Conservation (phyloP, 2,888 invertebrate species). For the Eudemis profundana region DNA sequence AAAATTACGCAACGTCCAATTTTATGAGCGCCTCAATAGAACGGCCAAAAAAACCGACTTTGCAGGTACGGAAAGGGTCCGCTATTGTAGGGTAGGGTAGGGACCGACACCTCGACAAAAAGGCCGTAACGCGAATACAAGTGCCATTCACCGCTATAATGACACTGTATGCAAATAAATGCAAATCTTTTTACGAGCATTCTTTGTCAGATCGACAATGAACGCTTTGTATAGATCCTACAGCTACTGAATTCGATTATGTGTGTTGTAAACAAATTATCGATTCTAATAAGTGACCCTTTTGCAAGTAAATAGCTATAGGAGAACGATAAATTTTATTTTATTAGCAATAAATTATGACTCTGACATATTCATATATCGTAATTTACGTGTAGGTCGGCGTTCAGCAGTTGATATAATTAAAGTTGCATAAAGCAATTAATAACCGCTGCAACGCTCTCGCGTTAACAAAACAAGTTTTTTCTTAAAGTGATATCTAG, state of each 20-base stretch:
- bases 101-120: slow-evolving; percentile 52
- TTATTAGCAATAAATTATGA: slow-evolving; percentile 35
- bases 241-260: slow-evolving; percentile 73
- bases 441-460: slow-evolving; percentile 30
- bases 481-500: slow-evolving; percentile 57
- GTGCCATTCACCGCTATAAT: slow-evolving; percentile 64
- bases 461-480: slow-evolving; percentile 31
- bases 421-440: slow-evolving; percentile 37
- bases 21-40: slow-evolving; percentile 68
- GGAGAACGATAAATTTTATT: slow-evolving; percentile 37
- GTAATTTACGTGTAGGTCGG: slow-evolving; percentile 35
- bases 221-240: slow-evolving; percentile 57
- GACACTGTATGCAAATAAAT: slow-evolving; percentile 78
- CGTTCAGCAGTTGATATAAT: slow-evolving; percentile 20
- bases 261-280: slow-evolving; percentile 65
- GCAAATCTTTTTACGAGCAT: slow-evolving; percentile 69
- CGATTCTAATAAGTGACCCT: slow-evolving; percentile 49
- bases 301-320: slow-evolving; percentile 41
- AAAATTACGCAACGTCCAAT: slow-evolving; percentile 81
- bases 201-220: slow-evolving; percentile 62
- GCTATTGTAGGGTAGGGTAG: slow-evolving; percentile 60
- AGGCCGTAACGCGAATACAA: slow-evolving; percentile 62
- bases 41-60: slow-evolving; percentile 69
- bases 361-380: slow-evolving; percentile 31
- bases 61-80: slow-evolving; percentile 75